phyloP scores from a whole-genome alignment of 2,888 invertebrate species.

The Plagiodera versicolora region DNA sequence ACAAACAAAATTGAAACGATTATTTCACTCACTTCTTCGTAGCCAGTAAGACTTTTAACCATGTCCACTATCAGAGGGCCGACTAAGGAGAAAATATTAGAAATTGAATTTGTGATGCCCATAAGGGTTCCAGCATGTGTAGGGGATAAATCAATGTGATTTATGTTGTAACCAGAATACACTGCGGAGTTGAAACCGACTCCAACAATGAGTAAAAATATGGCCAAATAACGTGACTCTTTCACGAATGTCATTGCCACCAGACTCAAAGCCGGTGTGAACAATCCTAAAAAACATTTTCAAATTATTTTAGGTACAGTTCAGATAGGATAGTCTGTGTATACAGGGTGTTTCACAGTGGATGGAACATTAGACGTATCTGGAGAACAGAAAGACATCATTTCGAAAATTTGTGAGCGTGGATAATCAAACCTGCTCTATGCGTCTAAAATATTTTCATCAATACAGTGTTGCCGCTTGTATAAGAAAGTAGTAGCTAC shows the following conservation, averaged over 20 bases:
- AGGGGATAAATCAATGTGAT: constrained; percentile 81
- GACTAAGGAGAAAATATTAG: constrained; percentile 57
- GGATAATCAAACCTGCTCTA: too few species aligned
- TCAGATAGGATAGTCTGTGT: too few species aligned
- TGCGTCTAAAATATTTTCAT: too few species aligned
- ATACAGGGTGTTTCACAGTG: too few species aligned
- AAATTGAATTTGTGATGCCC: constrained; percentile 78
- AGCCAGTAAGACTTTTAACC: constrained; percentile 51
- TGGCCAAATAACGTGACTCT: constrained; percentile 61
- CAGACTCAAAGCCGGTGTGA: constrained; percentile 68
- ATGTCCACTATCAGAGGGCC: constrained; percentile 72
- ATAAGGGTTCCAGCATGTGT: constrained; percentile 79
- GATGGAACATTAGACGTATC: too few species aligned
- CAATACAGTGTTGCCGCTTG: too few species aligned
- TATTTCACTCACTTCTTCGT: constrained; percentile 62
- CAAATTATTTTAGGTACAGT: too few species aligned
- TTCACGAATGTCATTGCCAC: constrained; percentile 61
- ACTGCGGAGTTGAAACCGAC: constrained; percentile 76
- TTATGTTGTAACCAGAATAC: constrained; percentile 73
- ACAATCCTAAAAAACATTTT: constrained; percentile 55
- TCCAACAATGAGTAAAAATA: constrained; percentile 68
- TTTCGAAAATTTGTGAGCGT: too few species aligned
- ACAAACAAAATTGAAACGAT: too few species aligned
- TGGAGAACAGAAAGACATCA: too few species aligned
- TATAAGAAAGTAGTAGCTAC: too few species aligned